These are phyloP conservation scores for Eremobia ochroleuca DNA, from an alignment of 2,888 invertebrate species.

Conservation along the genomic window DNA sequence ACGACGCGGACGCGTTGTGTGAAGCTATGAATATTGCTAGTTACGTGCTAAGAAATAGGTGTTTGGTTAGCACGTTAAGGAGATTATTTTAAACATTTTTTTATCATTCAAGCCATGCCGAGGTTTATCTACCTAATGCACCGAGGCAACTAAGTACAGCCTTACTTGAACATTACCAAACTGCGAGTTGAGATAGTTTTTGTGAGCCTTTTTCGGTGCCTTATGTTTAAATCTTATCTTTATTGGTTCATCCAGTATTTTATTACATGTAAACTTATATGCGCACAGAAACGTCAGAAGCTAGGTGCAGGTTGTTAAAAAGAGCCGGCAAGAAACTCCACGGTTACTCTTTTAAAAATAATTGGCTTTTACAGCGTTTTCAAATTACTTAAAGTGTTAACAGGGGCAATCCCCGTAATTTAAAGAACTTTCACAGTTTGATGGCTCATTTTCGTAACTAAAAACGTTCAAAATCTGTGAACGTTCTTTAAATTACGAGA, in stretches of 20 bases:
- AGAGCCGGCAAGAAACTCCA: not conserved
- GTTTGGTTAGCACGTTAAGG: conserved; percentile 1
- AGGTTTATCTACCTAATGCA: not conserved
- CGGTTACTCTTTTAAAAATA: not conserved
- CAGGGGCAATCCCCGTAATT: not conserved
- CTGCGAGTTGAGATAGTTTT: not conserved
- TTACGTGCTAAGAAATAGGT: conserved; percentile 17
- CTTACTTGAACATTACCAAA: not conserved
- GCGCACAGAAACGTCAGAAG: not conserved
- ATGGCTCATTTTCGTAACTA: not conserved
- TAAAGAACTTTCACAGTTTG: not conserved
- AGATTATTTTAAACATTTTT: not conserved
- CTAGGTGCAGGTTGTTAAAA: not conserved
- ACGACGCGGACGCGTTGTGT: conserved; percentile 27
- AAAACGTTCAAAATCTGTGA: not conserved
- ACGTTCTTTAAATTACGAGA: not conserved
- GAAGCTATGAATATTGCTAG: conserved; percentile 35
- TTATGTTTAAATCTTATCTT: not conserved
- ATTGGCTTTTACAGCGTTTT: not conserved
- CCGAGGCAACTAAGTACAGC: not conserved
- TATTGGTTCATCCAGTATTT: too few relatives aligned
- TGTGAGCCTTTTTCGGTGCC: too few relatives aligned
- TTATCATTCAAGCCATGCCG: not conserved
- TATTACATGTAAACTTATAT: too few relatives aligned
- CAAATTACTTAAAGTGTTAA: not conserved